A percentile compares a stretch with the other conserved stretches of the same genome.
Evolutionary conservation across 2,113 vertebrate genomes (phyloP).

Genomic region (Saimiri boliviensis): DNA sequence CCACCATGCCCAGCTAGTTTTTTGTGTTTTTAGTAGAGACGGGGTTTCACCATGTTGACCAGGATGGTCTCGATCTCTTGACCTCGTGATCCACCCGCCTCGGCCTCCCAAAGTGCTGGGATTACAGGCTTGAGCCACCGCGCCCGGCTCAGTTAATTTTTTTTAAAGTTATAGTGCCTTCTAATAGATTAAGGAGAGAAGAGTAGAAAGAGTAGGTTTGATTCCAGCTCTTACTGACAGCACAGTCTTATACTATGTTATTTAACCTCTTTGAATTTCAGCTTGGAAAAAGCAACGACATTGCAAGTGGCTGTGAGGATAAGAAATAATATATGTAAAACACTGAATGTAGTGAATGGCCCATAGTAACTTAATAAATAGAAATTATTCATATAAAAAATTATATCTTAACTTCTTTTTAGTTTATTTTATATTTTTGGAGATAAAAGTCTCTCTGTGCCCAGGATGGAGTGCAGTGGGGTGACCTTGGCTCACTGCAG

Average conservation of each 20-base stretch:
- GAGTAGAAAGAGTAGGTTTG: constrained; percentile 8
- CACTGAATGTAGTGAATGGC: background rate
- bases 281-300: constrained; percentile 16
- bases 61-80: no score
- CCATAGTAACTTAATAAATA: constrained; percentile 1
- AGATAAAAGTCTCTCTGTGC: no score
- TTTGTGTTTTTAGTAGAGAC: no score
- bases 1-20: no score
- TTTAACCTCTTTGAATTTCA: constrained; percentile 45
- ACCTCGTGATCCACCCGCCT: no score
- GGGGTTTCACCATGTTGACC: no score
- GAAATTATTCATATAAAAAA: background rate
- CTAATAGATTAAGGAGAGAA: constrained; percentile 19
- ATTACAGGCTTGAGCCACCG: no score
- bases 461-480: no score
- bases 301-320: background rate
- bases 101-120: no score
- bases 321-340: constrained; percentile 52
- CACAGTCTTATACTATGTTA: background rate
- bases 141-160: background rate
- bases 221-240: background rate
- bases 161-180: constrained; percentile 32
- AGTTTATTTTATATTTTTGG: no score
- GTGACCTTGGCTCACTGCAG: no score
- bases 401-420: background rate